Conservation (phyloP, 2,888 invertebrate genomes). For the Eudasyphora cyanicolor region DNA sequence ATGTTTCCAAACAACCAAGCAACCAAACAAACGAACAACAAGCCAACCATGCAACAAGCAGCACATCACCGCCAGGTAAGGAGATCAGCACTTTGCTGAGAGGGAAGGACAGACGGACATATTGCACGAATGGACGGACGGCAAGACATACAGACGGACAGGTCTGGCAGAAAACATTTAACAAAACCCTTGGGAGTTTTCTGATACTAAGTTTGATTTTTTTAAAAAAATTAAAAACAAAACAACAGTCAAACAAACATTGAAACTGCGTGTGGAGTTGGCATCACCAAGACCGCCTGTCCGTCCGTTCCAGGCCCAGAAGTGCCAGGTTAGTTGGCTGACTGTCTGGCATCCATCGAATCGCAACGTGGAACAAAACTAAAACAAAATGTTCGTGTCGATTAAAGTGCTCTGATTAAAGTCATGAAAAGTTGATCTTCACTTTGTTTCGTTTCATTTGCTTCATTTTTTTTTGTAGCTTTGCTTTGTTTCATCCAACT, state of each 20-base stretch:
- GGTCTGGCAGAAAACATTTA: neutral
- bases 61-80: slow-evolving; percentile 21
- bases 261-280: slow-evolving; percentile 62
- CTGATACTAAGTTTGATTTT: slow-evolving; percentile 1
- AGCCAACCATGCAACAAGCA: slow-evolving; percentile 49
- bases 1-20: too few relatives aligned
- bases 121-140: neutral
- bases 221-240: neutral
- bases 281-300: slow-evolving; percentile 2
- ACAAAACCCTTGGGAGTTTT: slow-evolving; percentile 64
- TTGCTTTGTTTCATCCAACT: neutral
- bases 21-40: slow-evolving; percentile 18
- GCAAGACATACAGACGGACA: slow-evolving; percentile 39
- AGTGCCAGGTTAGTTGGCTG: slow-evolving; percentile 22
- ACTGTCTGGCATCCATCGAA: neutral
- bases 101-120: neutral
- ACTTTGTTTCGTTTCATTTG: slow-evolving; percentile 39
- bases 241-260: slow-evolving; percentile 24
- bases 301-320: neutral
- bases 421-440: slow-evolving; percentile 65
- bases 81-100: slow-evolving; percentile 5
- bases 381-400: slow-evolving; percentile 69
- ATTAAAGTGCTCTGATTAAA: slow-evolving; percentile 70
- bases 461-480: slow-evolving; percentile 4
- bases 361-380: slow-evolving; percentile 30